A percentile compares a stretch with the other conserved stretches of the same genome.
phyloP scores from a whole-genome alignment of 1,140 invertebrate genomes.

The Temnothorax nylanderi region DNA sequence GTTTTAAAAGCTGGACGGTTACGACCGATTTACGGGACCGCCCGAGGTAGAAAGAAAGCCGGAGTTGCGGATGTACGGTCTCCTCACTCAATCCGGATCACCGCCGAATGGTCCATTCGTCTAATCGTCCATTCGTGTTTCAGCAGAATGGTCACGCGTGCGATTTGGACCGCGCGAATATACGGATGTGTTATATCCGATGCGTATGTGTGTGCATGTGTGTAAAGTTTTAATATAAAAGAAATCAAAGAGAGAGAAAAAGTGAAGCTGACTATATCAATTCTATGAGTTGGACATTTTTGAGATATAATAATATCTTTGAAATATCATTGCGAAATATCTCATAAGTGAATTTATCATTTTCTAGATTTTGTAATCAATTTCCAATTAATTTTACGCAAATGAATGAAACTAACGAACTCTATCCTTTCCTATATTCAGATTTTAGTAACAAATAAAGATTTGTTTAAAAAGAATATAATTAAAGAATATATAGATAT shows the following conservation, averaged over 20 bases:
- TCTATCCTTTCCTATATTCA: neutral
- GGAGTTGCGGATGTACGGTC: neutral
- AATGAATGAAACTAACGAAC: neutral
- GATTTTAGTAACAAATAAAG: neutral
- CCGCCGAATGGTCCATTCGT: slow-evolving; percentile 40
- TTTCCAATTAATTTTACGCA: neutral
- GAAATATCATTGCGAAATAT: neutral
- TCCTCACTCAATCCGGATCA: slow-evolving; percentile 49
- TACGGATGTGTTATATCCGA: neutral
- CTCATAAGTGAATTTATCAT: neutral
- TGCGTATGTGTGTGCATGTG: neutral
- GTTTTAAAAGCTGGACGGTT: slow-evolving; percentile 75
- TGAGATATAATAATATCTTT: neutral
- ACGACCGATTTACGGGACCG: slow-evolving; percentile 72
- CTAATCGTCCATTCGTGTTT: slow-evolving; percentile 39
- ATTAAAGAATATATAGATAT: neutral
- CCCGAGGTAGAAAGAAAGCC: slow-evolving; percentile 53
- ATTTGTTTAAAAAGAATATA: neutral
- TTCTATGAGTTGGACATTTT: neutral
- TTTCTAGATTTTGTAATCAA: neutral
- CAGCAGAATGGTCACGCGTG: slow-evolving; percentile 35
- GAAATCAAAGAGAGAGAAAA: neutral
- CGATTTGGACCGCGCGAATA: slow-evolving; percentile 19
- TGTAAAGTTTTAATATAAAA: slow-evolving; percentile 12
- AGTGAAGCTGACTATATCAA: neutral